Conservation (phyloP, 2,797 vertebrate species). For the Threskiornis aethiopicus region DNA sequence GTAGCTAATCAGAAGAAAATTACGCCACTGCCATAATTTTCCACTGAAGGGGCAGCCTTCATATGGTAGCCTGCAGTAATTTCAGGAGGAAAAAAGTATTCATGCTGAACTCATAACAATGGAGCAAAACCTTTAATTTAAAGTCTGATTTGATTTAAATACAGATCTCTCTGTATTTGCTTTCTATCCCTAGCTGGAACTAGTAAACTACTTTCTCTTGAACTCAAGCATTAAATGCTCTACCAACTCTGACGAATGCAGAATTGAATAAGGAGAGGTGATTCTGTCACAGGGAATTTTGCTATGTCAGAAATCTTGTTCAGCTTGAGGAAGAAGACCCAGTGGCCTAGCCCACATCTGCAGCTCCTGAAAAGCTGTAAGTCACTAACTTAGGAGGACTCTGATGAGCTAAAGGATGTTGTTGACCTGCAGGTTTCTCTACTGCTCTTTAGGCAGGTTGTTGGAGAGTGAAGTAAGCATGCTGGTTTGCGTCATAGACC, state of each 20-base stretch:
- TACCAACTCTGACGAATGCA: accelerated
- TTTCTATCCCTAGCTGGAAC: neutral
- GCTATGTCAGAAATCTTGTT: neutral
- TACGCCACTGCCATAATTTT: neutral
- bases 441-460: neutral
- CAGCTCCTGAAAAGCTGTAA: neutral
- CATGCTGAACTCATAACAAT: neutral
- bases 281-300: neutral
- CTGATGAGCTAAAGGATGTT: neutral
- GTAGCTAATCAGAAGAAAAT: neutral
- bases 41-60: neutral
- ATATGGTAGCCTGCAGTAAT: neutral
- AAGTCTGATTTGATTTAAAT: neutral
- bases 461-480: neutral
- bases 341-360: neutral
- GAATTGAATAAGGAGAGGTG: neutral
- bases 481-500: neutral
- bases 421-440: neutral
- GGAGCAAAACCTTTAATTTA: neutral
- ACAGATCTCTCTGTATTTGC: neutral
- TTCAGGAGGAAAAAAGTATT: neutral
- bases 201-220: neutral
- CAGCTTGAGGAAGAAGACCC: neutral
- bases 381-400: neutral
- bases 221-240: accelerated